Evolutionary conservation across 2,797 vertebrate genomes (phyloP).

Genomic region (Leucoraja ocellata): DNA sequence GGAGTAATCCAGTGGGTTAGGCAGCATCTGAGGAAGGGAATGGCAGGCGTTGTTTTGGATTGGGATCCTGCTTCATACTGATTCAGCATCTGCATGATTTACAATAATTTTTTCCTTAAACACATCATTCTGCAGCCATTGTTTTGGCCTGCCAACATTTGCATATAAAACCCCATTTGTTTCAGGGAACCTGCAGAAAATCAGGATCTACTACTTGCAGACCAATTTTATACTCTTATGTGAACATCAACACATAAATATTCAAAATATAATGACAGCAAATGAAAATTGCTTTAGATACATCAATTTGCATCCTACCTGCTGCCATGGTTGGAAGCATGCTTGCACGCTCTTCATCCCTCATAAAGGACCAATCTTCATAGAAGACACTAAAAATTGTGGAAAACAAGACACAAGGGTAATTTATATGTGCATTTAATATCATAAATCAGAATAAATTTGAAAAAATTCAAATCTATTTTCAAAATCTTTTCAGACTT

Average conservation of each 20-base stretch:
- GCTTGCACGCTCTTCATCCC: slow-evolving; percentile 89
- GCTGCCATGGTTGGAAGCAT: slow-evolving; percentile 98
- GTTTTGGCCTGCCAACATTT: background rate
- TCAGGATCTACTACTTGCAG: background rate
- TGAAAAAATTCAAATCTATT: background rate
- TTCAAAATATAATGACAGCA: background rate
- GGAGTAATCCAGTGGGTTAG: too few relatives aligned
- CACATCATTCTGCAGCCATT: background rate
- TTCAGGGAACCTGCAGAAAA: background rate
- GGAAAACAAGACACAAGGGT: background rate
- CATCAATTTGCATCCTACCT: slow-evolving; percentile 59
- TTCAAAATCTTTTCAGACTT: background rate
- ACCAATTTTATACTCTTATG: background rate
- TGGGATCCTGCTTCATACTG: too few relatives aligned
- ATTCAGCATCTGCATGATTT: background rate
- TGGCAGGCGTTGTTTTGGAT: too few relatives aligned
- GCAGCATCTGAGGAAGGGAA: too few relatives aligned
- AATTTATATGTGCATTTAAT: background rate
- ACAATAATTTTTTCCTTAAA: background rate
- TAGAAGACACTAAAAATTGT: slow-evolving; percentile 73
- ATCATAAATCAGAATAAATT: background rate
- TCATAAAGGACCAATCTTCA: slow-evolving; percentile 94
- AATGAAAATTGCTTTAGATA: background rate
- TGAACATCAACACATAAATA: background rate
- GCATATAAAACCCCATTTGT: background rate